Evolutionary conservation across 2,797 vertebrate species (phyloP), one percentile per base, ranked within the genome.

Genomic region (Echiichthys vipera): DNA sequence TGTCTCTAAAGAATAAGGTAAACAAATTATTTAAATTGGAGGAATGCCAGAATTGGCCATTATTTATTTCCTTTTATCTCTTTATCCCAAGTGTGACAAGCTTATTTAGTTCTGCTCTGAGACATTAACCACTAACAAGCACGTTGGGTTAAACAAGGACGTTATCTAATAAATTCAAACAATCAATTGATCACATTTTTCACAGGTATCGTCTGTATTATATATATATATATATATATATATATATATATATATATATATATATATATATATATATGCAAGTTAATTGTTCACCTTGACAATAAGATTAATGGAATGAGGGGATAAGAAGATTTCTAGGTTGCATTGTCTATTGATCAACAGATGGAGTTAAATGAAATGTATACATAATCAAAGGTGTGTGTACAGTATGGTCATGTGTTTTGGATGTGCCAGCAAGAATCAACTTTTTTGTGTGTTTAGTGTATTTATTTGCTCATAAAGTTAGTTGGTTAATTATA

Each of bases 11-110:
- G 58, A 74, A 55, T 20, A 34, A 17, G 25, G 34, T 47, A 64
- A 80, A 76, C 56, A 45, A 67, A 62, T 67, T 22, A 69, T 64
- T 70, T 64, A 65, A 51, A 27, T 47, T 7, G 24, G 46, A 49
- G 24, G 62, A 71, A 73, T 58, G 11, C 30, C 18, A 37, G 24
- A 64, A 59, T 43, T 34, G 25, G 9, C 20, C 9, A 18, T 71
- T 74, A 72, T 49, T 45, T 50, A 4, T 50, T 25, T 67, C n/a
- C 36, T 63, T 51, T 61, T 42, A 73, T 65, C 51, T 55, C 56
- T 65, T 72, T 13, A 54, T 71, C 15, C 65, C 47, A 70, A 68
- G 32, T 25, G 20, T 49, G 50, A 34, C 17, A 22, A 42, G 71
- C 15, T 36, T 64, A 47, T 55, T 63, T 36, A 65, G 20, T 65